These are phyloP conservation scores for Leptinotarsa haldemani DNA, from an alignment of 2,888 invertebrate genomes.

Conservation along the genomic window DNA sequence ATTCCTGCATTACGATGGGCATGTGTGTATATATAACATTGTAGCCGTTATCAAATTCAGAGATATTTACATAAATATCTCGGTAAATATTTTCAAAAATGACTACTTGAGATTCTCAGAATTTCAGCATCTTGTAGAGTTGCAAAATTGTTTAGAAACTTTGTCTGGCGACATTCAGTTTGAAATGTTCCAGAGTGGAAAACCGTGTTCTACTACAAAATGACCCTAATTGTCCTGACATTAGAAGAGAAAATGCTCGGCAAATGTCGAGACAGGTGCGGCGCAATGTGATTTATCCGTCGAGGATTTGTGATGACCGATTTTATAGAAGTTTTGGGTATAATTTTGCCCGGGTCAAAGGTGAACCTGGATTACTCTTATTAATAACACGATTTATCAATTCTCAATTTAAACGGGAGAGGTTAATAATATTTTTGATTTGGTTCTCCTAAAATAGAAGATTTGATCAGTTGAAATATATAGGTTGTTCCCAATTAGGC, in stretches of 20 bases:
- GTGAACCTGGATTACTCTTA: neutral
- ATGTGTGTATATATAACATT: neutral
- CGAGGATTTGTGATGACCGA: neutral
- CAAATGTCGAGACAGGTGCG: constrained; percentile 19
- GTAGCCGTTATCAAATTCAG: neutral
- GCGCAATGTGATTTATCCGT: neutral
- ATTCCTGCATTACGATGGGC: neutral
- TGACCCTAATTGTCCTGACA: constrained; percentile 25
- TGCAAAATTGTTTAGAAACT: constrained; percentile 23
- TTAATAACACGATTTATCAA: constrained; percentile 2
- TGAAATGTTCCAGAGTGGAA: constrained; percentile 22
- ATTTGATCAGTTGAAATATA: no score
- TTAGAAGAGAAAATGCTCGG: constrained; percentile 16
- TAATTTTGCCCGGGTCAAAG: neutral
- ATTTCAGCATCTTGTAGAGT: constrained; percentile 15
- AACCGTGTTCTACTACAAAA: constrained; percentile 22
- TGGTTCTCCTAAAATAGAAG: neutral
- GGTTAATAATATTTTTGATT: neutral
- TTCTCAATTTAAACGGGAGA: neutral
- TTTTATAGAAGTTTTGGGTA: constrained; percentile 13
- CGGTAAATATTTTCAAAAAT: neutral
- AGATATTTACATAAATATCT: neutral
- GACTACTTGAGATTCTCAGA: constrained; percentile 3
- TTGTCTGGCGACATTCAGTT: constrained; percentile 5
- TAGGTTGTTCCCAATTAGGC: no score